These are phyloP conservation scores for Mohoua ochrocephala DNA, from an alignment of 2,113 vertebrate species.

Conservation along the genomic window DNA sequence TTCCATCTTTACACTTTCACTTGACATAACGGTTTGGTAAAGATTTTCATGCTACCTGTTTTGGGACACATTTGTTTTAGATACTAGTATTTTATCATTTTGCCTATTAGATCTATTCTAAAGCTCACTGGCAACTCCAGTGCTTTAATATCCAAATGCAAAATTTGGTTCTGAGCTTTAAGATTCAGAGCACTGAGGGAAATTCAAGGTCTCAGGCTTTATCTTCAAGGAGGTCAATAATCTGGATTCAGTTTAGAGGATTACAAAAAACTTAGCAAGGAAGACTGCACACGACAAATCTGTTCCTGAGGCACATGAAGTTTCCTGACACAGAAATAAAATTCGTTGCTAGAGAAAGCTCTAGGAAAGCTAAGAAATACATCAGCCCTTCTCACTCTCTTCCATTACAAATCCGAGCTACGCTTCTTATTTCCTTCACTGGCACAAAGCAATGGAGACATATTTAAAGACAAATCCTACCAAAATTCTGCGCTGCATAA, in stretches of 20 bases:
- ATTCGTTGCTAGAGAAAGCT: neutral
- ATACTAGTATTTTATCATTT: neutral
- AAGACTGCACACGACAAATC: neutral
- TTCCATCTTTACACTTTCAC: neutral
- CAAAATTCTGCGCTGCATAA: neutral
- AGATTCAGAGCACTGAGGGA: neutral
- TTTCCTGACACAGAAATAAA: neutral
- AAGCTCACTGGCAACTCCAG: neutral
- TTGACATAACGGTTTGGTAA: neutral
- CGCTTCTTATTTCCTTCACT: neutral
- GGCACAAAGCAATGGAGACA: neutral
- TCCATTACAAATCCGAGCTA: neutral
- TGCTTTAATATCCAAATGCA: neutral
- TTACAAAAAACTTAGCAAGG: neutral
- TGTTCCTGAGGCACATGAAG: neutral
- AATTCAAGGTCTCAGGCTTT: neutral
- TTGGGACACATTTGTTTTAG: neutral
- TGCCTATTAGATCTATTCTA: neutral
- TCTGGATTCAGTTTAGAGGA: neutral
- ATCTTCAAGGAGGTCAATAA: neutral
- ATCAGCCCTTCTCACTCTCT: neutral
- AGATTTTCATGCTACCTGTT: neutral
- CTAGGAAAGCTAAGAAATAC: neutral
- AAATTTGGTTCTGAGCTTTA: neutral
- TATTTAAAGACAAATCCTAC: neutral